Percentiles rank a stretch among this genome's conserved stretches.
These are phyloP conservation scores for Coenobita brevimanus DNA, from an alignment of 1,140 invertebrate species.

Conservation along the genomic window DNA sequence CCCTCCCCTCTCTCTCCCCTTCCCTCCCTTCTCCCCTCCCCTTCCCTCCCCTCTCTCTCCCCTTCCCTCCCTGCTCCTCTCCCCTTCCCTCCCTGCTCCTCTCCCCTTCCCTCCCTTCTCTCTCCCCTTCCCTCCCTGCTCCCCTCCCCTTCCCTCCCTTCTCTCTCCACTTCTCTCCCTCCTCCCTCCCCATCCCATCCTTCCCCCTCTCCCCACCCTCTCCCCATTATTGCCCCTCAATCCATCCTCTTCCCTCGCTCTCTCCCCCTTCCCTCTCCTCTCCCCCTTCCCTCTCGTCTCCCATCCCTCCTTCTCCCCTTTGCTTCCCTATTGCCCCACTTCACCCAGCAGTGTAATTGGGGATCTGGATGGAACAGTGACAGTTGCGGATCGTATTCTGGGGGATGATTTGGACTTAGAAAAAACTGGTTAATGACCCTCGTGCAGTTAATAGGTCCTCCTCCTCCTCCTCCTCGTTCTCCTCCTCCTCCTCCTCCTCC, in stretches of 20 bases:
- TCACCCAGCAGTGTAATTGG: background rate
- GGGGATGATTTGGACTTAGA: too few relatives aligned
- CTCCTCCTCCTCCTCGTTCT: too few relatives aligned
- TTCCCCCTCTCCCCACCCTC: background rate
- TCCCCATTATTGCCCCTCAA: background rate
- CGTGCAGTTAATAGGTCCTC: background rate
- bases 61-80: background rate
- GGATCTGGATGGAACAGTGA: too few relatives aligned
- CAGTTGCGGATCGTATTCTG: too few relatives aligned
- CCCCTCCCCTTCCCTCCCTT: background rate
- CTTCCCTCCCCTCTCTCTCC: background rate
- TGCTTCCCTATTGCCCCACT: background rate
- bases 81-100: background rate
- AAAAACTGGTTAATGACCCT: background rate
- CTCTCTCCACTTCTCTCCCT: background rate
- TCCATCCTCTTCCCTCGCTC: background rate
- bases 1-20: background rate
- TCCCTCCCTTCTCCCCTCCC: too few relatives aligned
- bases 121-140: background rate
- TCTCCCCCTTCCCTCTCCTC: background rate
- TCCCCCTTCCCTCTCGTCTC: background rate
- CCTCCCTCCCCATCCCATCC: background rate
- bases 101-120: constrained; percentile 1
- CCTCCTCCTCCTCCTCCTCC: background rate
- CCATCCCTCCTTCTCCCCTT: constrained; percentile 20